phyloP scores from a whole-genome alignment of 2,797 vertebrate species.

The Siniperca scherzeri region DNA sequence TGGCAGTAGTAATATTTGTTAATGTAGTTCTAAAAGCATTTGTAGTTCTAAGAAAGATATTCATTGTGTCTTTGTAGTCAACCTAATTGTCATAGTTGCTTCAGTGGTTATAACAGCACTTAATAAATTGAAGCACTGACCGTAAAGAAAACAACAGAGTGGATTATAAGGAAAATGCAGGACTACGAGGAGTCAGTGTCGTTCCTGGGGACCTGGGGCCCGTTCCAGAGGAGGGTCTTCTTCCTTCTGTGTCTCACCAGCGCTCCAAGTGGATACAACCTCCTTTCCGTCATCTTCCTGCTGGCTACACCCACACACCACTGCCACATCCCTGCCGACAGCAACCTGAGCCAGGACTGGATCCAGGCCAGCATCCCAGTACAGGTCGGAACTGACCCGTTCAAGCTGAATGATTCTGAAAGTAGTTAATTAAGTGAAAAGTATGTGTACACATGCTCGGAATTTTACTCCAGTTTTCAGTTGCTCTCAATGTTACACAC shows the following conservation, averaged over 20 bases:
- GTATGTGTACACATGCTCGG: too few species aligned
- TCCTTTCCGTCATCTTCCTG: slow-evolving; percentile 68
- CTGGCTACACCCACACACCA: slow-evolving; percentile 64
- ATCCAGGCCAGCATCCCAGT: slow-evolving; percentile 65
- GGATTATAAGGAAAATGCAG: slow-evolving; percentile 47
- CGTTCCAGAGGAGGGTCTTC: slow-evolving; percentile 66
- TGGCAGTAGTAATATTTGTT: neutral
- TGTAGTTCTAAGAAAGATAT: neutral
- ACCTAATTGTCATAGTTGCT: neutral
- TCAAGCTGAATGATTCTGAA: neutral
- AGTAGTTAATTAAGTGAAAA: neutral
- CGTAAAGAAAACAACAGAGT: neutral
- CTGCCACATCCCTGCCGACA: slow-evolving; percentile 58
- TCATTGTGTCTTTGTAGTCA: neutral
- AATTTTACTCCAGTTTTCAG: too few species aligned
- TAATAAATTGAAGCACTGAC: neutral
- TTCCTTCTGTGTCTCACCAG: slow-evolving; percentile 50
- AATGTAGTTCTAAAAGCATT: neutral
- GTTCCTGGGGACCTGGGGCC: slow-evolving; percentile 69
- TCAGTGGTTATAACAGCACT: neutral
- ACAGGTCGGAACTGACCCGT: slow-evolving; percentile 31
- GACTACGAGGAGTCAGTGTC: slow-evolving; percentile 67
- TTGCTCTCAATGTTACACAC: too few species aligned
- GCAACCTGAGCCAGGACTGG: slow-evolving; percentile 75
- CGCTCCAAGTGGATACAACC: slow-evolving; percentile 60